phyloP scores from a whole-genome alignment of 2,888 invertebrate species.

The Theretra japonica region DNA sequence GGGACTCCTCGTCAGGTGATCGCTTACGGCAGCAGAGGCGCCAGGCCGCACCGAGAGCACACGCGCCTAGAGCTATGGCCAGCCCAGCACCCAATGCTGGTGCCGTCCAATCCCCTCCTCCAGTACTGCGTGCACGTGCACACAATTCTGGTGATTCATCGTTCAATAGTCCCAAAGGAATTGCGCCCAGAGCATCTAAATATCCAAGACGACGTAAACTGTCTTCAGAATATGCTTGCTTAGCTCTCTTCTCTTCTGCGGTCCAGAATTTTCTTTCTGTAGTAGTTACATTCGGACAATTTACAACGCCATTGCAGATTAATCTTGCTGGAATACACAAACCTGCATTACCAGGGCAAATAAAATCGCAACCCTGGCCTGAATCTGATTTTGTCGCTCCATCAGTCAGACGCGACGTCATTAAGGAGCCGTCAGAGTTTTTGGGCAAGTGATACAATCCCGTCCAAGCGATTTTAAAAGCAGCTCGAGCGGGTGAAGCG shows the following conservation, averaged over 20 bases:
- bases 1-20: constrained; percentile 84
- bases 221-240: constrained; percentile 85
- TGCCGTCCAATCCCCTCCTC: constrained; percentile 85
- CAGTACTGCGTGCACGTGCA: constrained; percentile 78
- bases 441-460: constrained; percentile 94
- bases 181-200: constrained; percentile 74
- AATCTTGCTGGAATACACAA: constrained; percentile 93
- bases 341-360: constrained; percentile 93
- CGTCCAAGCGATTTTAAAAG: constrained; percentile 96
- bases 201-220: constrained; percentile 86
- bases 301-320: constrained; percentile 94
- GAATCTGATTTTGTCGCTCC: constrained; percentile 75
- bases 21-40: constrained; percentile 86
- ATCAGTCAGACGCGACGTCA: constrained; percentile 90
- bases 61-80: constrained; percentile 83
- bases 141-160: constrained; percentile 92
- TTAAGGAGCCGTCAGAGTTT: constrained; percentile 91
- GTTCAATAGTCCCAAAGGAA: constrained; percentile 83
- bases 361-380: constrained; percentile 90
- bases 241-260: constrained; percentile 78
- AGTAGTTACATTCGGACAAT: constrained; percentile 91
- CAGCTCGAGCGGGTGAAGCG: constrained; percentile 91
- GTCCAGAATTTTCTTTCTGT: constrained; percentile 80
- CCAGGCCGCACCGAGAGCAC: constrained; percentile 85
- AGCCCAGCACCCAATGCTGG: constrained; percentile 86